Percentiles rank a stretch among this genome's conserved stretches.
Conservation (phyloP, 2,888 invertebrate genomes). For the Corbicula japonica region DNA sequence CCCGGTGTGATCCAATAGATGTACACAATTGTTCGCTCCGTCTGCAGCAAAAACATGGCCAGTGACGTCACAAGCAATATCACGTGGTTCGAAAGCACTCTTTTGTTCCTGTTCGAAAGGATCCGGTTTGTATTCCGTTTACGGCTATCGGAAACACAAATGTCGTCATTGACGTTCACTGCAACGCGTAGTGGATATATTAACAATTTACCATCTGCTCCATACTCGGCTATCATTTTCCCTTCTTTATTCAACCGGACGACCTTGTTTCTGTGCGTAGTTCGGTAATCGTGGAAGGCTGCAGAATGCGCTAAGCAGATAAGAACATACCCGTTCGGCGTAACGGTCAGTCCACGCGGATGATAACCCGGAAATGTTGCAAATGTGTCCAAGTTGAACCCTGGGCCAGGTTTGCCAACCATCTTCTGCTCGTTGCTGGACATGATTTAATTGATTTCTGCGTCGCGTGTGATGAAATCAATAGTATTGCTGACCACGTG, state of each 20-base stretch:
- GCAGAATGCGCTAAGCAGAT: slow-evolving; percentile 64
- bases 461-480: slow-evolving; percentile 60
- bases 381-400: slow-evolving; percentile 57
- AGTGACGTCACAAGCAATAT: slow-evolving; percentile 59
- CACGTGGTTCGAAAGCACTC: slow-evolving; percentile 63
- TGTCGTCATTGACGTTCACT: slow-evolving; percentile 75
- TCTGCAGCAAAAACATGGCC: slow-evolving; percentile 65
- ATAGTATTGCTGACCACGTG: slow-evolving; percentile 61
- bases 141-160: slow-evolving; percentile 71
- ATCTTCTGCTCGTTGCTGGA: slow-evolving; percentile 63
- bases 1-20: slow-evolving; percentile 64
- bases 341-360: slow-evolving; percentile 61
- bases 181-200: slow-evolving; percentile 70
- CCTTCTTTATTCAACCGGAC: slow-evolving; percentile 49
- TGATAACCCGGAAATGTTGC: slow-evolving; percentile 57
- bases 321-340: slow-evolving; percentile 49
- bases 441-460: slow-evolving; percentile 50
- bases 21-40: slow-evolving; percentile 60
- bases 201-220: slow-evolving; percentile 66
- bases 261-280: slow-evolving; percentile 65
- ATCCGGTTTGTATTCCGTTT: slow-evolving; percentile 50
- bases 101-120: slow-evolving; percentile 40
- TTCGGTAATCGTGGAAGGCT: slow-evolving; percentile 66
- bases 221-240: slow-evolving; percentile 57
- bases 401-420: slow-evolving; percentile 58